Evolutionary conservation across 2,888 invertebrate genomes (phyloP).

Genomic region (Habroteleia sp.): DNA sequence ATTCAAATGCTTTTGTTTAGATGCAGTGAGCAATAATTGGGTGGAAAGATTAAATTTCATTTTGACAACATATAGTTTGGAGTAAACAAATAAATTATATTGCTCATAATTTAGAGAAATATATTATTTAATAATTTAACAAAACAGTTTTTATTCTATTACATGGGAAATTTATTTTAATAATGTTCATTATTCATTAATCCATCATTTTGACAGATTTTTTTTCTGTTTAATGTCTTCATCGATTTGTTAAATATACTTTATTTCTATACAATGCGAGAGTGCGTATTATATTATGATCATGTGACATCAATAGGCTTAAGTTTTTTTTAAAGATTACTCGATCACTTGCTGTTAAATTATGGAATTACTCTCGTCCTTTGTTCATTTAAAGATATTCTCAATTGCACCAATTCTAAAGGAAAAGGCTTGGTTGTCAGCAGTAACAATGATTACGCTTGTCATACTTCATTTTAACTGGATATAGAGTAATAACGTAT

Average conservation of each 20-base stretch:
- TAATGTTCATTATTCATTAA: too few species aligned
- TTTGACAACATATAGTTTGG: too few species aligned
- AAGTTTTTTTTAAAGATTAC: not conserved
- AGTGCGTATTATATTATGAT: not conserved
- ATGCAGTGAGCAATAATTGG: too few species aligned
- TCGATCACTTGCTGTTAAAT: slow-evolving; percentile 1
- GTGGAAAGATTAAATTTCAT: too few species aligned
- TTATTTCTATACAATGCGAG: not conserved
- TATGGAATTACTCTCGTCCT: slow-evolving; percentile 1
- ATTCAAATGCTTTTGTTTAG: too few species aligned
- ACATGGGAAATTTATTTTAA: too few species aligned
- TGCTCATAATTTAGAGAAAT: too few species aligned
- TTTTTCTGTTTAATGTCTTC: not conserved
- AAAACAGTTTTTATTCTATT: too few species aligned
- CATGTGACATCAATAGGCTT: not conserved
- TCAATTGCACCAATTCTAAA: slow-evolving; percentile 36
- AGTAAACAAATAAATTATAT: too few species aligned
- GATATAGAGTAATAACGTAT: slow-evolving; percentile 37
- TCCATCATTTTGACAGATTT: too few species aligned
- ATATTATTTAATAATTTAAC: too few species aligned
- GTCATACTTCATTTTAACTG: slow-evolving; percentile 47
- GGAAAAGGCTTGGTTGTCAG: slow-evolving; percentile 14
- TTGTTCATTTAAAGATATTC: slow-evolving; percentile 8
- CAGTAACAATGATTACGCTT: slow-evolving; percentile 49
- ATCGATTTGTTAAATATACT: not conserved